Evolutionary conservation across 2,113 vertebrate species (phyloP), one percentile per base, ranked within the genome.

Genomic region (Scortum barcoo): DNA sequence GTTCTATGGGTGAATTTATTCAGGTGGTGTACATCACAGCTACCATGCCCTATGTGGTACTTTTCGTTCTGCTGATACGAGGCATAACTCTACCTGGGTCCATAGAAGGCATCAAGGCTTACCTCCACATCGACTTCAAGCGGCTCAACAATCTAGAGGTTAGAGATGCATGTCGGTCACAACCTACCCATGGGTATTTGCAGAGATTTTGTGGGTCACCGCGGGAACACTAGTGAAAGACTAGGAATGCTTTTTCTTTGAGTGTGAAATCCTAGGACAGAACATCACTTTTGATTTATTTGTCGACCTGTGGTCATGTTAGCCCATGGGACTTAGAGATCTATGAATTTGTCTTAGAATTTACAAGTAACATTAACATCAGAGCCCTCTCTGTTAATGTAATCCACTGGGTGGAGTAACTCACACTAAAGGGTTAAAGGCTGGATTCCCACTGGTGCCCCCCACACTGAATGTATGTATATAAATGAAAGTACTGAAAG

Each of bases 1-100:
- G 7, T 66, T 73, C 7, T 84, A 9, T 60, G 8, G 81, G 20
- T 77, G 36, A n/a, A n/a, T n/a, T n/a, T 87, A n/a, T 91, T 67
- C 88, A 99, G 98, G 98, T 99, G 69, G 98, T 99, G 80, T 99
- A 99, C 95, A 97, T 99, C 94, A 99, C 98, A 28, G 98, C 98
- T 72, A 99, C 98, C 14, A 96, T 99, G 96, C 98, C 98, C 48
- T 99, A 99, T 3, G 86, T 99, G 50, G 97, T 99, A 48, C 93
- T 99, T 60, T 96, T 98, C 81, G 98, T 99, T 81, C 91, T 99
- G 90, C 91, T 99, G 89, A 96, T 99, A 87, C 95, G 97, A 5
- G 98, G 98, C 36, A 91, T 98, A 86, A 99, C 98, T 0, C 94
- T 99, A 28, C 97, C 97, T 5, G 98, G 98, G 0, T 96, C 98